Conservation (phyloP, 2,113 vertebrate genomes). For the Eira barbara region DNA sequence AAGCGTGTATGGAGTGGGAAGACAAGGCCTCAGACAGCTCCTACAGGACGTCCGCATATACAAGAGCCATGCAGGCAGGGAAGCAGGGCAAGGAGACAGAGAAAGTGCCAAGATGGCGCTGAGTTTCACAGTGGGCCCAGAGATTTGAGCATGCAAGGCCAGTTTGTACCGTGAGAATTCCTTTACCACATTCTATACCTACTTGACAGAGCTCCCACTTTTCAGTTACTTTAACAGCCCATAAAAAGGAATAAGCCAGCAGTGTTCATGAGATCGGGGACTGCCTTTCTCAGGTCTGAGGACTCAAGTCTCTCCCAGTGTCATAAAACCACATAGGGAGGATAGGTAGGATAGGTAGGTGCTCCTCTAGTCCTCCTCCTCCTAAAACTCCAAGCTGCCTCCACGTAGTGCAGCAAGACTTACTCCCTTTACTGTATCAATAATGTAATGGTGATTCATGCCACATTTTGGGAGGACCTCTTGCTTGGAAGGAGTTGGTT, state of each 20-base stretch:
- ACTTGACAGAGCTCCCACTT: neutral
- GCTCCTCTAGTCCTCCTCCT: neutral
- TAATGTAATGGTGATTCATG: conserved; percentile 12
- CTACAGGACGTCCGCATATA: rapidly evolving
- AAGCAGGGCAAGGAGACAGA: neutral
- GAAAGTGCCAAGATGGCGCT: neutral
- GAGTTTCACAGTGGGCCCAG: neutral
- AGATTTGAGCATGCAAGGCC: neutral
- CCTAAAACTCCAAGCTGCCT: neutral
- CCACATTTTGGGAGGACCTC: conserved; percentile 36
- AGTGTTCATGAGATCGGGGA: too few relatives aligned
- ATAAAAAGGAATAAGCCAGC: neutral
- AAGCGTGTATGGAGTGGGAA: neutral
- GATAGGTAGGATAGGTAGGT: rapidly evolving
- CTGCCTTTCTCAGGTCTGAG: neutral
- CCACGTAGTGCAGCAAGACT: neutral
- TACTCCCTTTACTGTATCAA: conserved; percentile 13
- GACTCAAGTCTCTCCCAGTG: neutral
- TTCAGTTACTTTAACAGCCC: neutral
- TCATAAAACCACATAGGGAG: neutral
- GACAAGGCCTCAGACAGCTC: neutral
- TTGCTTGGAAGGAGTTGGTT: conserved; percentile 25
- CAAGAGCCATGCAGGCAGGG: neutral
- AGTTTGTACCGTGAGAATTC: neutral
- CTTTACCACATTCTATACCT: neutral